phyloP scores from a whole-genome alignment of 2,113 vertebrate genomes.

The Limnothrissa miodon region DNA sequence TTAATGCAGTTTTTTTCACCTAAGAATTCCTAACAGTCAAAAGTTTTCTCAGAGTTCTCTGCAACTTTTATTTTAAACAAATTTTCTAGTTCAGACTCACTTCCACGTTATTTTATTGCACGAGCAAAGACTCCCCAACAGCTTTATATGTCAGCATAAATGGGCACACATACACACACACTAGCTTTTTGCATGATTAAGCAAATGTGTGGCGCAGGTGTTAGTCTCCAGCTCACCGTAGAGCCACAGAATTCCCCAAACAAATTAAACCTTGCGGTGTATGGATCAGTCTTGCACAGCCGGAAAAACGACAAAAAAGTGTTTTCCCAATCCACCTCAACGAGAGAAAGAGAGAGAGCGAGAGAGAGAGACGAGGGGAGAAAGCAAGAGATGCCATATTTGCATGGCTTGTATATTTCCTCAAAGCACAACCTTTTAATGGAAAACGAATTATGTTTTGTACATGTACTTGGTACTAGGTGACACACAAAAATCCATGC shows the following conservation, averaged over 20 bases:
- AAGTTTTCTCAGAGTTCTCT: too few relatives aligned
- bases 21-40: too few relatives aligned
- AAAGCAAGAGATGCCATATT: slow-evolving; percentile 46
- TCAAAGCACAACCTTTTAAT: not conserved
- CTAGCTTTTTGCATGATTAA: slow-evolving; percentile 74
- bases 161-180: slow-evolving; percentile 49
- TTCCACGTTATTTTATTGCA: not conserved
- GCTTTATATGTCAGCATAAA: slow-evolving; percentile 62
- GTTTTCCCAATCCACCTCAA: slow-evolving; percentile 48
- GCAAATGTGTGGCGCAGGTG: slow-evolving; percentile 75
- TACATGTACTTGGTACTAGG: not conserved
- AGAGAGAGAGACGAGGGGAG: slow-evolving; percentile 21
- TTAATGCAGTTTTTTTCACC: too few relatives aligned
- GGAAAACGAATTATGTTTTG: not conserved
- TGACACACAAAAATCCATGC: not conserved
- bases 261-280: slow-evolving; percentile 74
- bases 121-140: slow-evolving; percentile 52
- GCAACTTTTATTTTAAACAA: not conserved
- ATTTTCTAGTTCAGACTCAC: not conserved
- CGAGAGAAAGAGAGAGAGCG: slow-evolving; percentile 26
- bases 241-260: slow-evolving; percentile 72
- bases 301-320: slow-evolving; percentile 51
- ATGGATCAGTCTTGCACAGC: slow-evolving; percentile 59
- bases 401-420: slow-evolving; percentile 18
- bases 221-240: slow-evolving; percentile 64